Base-by-base conservation (phyloP, 2,113 vertebrate genomes). In the Dicaeum eximium region DNA sequence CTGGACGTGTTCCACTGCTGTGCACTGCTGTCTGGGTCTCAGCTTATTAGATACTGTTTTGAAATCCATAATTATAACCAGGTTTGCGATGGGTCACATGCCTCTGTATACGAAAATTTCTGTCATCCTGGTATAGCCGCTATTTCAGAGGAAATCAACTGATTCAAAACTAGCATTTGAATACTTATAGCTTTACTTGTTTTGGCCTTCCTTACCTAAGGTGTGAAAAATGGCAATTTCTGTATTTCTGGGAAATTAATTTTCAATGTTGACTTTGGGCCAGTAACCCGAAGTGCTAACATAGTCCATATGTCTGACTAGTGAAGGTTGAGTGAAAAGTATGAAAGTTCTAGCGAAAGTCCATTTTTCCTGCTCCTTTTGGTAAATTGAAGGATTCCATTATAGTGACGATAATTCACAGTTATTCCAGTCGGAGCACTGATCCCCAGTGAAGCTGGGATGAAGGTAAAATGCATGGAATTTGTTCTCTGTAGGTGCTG, bases 161-260 rank as follows among this genome's bases (percentile, higher is more conserved):
- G 51, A 93, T 93, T 93, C 44, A 71, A 92, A 91, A n/a, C 80
- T 64, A 79, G 28, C 64, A 91, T 92, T 92, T 90, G 62, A 94
- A 96, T 71, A 80, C 73, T 95, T 90, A 91, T 42, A 70, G 40
- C 81, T 95, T 97, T 95, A 93, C 93, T 94, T 94, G 77, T 71
- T 94, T 95, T 78, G 64, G 71, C 87, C 47, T 94, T 97, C 92
- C 74, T 33, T 96, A 53, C 60, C 88, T 35, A 91, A 83, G 90
- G 92, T 96, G 92, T 89, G 50, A 96, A 96, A 90, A 86, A 80
- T 84, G 95, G 88, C 92, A 84, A 95, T 96, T 96, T 93, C 85
- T 94, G 24, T 95, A 94, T 97, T 92, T 93, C 93, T 96, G 91
- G 97, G 96, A 97, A 96, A 95, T 97, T 93, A 96, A 96, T 97